These are phyloP conservation scores for Electrophaes corylata DNA, from an alignment of 2,888 invertebrate genomes.

Conservation along the genomic window DNA sequence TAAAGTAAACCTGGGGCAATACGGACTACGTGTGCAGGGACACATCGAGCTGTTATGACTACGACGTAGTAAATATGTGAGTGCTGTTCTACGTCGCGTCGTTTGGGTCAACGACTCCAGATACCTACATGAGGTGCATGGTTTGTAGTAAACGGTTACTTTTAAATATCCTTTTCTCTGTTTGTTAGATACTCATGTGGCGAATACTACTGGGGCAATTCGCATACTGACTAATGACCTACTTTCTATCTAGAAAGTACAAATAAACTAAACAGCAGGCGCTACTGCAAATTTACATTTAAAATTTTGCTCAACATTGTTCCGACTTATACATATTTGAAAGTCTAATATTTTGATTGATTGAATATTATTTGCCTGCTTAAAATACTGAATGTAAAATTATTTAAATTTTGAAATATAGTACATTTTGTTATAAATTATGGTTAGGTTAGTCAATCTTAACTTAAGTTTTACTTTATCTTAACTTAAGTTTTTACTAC, in stretches of 20 bases:
- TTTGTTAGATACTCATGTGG: background rate
- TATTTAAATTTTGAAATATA: constrained; percentile 12
- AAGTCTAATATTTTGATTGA: constrained; percentile 19
- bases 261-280: constrained; percentile 13
- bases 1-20: too few species aligned
- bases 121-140: background rate
- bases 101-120: background rate
- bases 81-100: background rate
- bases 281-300: constrained; percentile 21
- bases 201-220: constrained; percentile 7
- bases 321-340: constrained; percentile 21
- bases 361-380: constrained; percentile 21
- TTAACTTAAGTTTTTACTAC: too few species aligned
- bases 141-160: too few species aligned
- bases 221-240: constrained; percentile 31
- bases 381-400: constrained; percentile 8
- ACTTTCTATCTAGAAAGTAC: constrained; percentile 23
- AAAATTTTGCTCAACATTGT: constrained; percentile 11
- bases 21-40: constrained; percentile 26
- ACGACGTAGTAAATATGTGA: constrained; percentile 1
- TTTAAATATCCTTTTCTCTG: background rate
- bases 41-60: background rate
- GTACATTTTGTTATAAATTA: background rate
- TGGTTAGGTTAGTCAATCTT: background rate
- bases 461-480: too few species aligned